Percentiles rank a stretch among this genome's conserved stretches.
These are phyloP conservation scores for Fulmarus glacialis DNA, from an alignment of 2,113 vertebrate species.

Conservation along the genomic window DNA sequence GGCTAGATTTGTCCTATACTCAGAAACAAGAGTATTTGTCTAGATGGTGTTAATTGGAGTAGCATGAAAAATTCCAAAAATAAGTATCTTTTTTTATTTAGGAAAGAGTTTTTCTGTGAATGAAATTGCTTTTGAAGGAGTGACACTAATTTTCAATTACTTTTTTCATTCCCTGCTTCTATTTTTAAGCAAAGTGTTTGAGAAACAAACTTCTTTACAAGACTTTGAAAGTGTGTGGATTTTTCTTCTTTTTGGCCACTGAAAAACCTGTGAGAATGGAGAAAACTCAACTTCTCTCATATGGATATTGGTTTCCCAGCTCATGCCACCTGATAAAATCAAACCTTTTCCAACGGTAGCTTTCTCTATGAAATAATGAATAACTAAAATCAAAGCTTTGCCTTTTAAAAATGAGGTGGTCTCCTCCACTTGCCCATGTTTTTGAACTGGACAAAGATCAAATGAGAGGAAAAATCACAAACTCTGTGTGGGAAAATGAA, in stretches of 20 bases:
- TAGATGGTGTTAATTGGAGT: background rate
- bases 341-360: background rate
- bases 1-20: background rate
- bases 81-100: background rate
- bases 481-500: background rate
- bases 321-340: background rate
- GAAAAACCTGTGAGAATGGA: background rate
- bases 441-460: background rate
- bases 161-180: background rate
- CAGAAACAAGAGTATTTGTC: background rate
- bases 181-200: background rate
- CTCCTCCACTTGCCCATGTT: background rate
- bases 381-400: background rate
- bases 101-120: background rate
- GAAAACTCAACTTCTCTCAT: background rate
- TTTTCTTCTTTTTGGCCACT: background rate
- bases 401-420: background rate
- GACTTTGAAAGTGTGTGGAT: background rate
- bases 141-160: slow-evolving; percentile 4
- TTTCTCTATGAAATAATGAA: background rate
- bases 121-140: background rate
- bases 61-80: background rate
- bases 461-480: background rate
- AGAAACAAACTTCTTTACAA: background rate
- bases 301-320: background rate